Percentiles rank a stretch among this genome's conserved stretches.
These are phyloP conservation scores for Crypturellus undulatus DNA, from an alignment of 2,113 vertebrate species.

Conservation along the genomic window DNA sequence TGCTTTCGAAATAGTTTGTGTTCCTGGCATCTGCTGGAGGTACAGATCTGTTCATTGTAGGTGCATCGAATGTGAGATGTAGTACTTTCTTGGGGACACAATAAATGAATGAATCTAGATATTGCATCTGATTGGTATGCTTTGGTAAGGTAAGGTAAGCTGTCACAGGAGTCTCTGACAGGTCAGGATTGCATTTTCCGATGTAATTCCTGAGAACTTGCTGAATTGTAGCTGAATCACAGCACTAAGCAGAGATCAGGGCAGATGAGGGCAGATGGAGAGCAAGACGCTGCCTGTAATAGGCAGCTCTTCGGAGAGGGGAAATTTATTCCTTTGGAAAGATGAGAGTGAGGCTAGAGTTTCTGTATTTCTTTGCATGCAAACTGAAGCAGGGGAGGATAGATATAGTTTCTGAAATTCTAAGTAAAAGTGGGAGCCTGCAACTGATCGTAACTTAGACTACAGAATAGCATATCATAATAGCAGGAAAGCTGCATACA, in stretches of 20 bases:
- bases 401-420: background rate
- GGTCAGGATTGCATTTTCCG: background rate
- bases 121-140: background rate
- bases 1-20: background rate
- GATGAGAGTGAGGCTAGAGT: background rate
- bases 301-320: background rate
- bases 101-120: background rate
- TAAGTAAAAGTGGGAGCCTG: background rate
- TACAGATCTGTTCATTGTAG: background rate
- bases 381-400: background rate
- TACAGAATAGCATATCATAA: background rate
- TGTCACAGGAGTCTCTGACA: background rate
- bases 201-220: background rate
- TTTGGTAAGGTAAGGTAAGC: background rate
- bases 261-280: background rate
- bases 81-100: background rate
- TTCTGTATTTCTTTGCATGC: background rate
- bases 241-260: background rate
- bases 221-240: background rate
- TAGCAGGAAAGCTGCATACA: background rate
- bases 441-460: background rate
- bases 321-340: background rate
- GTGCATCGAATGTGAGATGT: background rate
- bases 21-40: background rate
- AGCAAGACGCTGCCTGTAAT: background rate